phyloP scores from a whole-genome alignment of 2,113 vertebrate species.

The Geococcyx californianus region DNA sequence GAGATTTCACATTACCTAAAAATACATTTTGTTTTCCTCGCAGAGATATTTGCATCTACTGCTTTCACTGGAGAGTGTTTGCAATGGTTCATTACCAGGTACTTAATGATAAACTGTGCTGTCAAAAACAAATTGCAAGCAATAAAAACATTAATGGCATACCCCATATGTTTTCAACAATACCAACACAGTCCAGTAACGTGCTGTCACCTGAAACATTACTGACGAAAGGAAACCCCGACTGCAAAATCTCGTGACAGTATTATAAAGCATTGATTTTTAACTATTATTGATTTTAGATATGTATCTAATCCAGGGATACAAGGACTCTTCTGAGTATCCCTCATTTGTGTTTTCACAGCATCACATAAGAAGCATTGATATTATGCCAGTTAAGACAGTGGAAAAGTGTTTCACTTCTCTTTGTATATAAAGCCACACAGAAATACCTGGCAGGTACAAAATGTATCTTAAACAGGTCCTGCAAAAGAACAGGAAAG shows the following conservation, averaged over 20 bases:
- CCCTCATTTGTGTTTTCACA: not conserved
- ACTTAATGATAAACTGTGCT: conserved; percentile 43
- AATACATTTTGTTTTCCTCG: not conserved
- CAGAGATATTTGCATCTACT: conserved; percentile 4
- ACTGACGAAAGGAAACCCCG: not conserved
- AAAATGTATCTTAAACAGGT: not conserved
- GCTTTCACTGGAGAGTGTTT: not conserved
- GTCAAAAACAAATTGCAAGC: conserved; percentile 17
- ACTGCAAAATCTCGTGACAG: not conserved
- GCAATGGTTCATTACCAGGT: conserved; percentile 54
- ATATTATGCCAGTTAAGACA: not conserved
- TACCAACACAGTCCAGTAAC: not conserved
- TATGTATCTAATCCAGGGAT: not conserved
- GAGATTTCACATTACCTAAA: not conserved
- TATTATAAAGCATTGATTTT: not conserved
- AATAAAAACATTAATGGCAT: not conserved
- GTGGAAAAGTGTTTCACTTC: not conserved
- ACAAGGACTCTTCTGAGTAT: not conserved
- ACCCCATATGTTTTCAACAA: conserved; percentile 4
- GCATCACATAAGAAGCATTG: not conserved
- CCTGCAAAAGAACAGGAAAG: not conserved
- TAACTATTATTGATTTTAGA: not conserved
- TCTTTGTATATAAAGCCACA: not conserved
- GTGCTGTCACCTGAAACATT: not conserved
- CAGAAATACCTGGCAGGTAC: not conserved